Conservation (phyloP, 2,888 invertebrate species). For the Lamproptera curius region DNA sequence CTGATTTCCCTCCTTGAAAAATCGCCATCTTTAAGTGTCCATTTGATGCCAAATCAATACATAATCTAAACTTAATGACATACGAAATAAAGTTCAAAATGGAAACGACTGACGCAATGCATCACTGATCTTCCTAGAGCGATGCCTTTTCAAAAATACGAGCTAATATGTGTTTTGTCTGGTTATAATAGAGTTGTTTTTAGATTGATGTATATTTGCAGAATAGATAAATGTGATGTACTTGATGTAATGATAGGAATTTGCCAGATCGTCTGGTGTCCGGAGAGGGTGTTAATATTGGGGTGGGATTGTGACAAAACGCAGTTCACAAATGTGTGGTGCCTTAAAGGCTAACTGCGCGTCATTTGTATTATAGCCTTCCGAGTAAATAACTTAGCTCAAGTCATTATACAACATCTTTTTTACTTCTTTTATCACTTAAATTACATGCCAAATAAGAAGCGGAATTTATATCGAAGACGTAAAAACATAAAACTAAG, state of each 20-base stretch:
- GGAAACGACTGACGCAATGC: conserved; percentile 2
- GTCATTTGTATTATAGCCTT: no score
- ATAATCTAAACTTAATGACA: background rate
- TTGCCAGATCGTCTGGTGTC: conserved; percentile 20
- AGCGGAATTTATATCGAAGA: no score
- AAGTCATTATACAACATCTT: no score
- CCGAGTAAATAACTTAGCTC: no score
- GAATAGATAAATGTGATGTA: conserved; percentile 12
- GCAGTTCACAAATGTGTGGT: no score
- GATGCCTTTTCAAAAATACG: conserved; percentile 1
- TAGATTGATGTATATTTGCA: background rate
- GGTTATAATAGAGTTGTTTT: background rate
- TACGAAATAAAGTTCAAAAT: conserved; percentile 4
- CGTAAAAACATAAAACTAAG: no score
- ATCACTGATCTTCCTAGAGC: conserved; percentile 17
- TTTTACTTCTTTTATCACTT: no score
- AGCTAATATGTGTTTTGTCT: background rate
- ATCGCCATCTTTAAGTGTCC: conserved; percentile 16
- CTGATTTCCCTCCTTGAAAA: conserved; percentile 21
- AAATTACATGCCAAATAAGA: no score
- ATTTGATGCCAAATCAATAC: background rate
- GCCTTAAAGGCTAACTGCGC: no score
- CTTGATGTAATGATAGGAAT: conserved; percentile 21
- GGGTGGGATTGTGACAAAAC: conserved; percentile 7
- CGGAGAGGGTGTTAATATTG: conserved; percentile 17